Evolutionary conservation across 2,113 vertebrate genomes (phyloP).

Genomic region (Salvelinus sp.): DNA sequence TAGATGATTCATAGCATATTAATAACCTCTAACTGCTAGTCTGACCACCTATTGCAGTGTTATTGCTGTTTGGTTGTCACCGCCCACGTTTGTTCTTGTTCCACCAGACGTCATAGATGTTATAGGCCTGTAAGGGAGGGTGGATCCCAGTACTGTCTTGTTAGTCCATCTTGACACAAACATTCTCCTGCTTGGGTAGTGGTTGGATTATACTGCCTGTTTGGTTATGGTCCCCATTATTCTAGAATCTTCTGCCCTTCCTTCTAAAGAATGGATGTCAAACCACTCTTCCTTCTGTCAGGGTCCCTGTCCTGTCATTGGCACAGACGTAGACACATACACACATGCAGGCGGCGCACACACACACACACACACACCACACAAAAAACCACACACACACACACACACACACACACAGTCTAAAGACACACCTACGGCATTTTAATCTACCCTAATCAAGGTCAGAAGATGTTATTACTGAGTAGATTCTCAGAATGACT

Average conservation of each 20-base stretch:
- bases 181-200: background rate
- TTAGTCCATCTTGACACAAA: background rate
- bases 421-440: background rate
- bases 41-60: constrained; percentile 58
- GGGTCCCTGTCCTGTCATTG: background rate
- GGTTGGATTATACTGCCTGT: background rate
- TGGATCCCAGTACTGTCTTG: background rate
- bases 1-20: too few species aligned
- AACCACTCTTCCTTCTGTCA: too few species aligned
- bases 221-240: background rate
- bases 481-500: background rate
- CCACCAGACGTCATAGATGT: constrained; percentile 16
- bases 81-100: constrained; percentile 46
- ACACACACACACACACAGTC: background rate
- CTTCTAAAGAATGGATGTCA: background rate
- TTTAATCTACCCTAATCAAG: constrained; percentile 2
- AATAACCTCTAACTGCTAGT: constrained; percentile 3
- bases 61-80: constrained; percentile 26
- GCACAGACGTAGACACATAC: background rate
- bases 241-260: background rate
- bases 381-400: background rate
- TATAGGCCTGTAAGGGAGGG: constrained; percentile 1
- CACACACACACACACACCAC: background rate
- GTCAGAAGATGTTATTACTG: background rate
- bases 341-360: background rate